phyloP scores from a whole-genome alignment of 2,113 vertebrate genomes.

The Cranoglanis bouderius region DNA sequence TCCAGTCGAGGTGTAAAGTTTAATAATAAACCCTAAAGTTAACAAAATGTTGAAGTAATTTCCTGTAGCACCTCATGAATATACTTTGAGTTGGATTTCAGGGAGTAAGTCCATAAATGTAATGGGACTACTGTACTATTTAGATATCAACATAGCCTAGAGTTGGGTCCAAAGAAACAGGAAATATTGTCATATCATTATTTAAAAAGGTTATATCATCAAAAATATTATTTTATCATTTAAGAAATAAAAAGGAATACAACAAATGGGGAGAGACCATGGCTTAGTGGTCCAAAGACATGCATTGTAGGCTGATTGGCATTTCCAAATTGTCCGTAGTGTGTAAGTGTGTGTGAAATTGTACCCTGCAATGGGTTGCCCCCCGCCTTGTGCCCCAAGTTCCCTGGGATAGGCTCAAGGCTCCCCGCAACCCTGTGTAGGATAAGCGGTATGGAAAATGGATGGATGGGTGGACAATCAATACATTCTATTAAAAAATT shows the following conservation, averaged over 20 bases:
- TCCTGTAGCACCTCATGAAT: constrained; percentile 17
- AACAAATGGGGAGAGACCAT: no score
- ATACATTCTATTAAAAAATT: background rate
- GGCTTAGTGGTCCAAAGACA: no score
- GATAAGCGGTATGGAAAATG: no score
- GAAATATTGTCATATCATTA: background rate
- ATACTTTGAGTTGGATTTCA: background rate
- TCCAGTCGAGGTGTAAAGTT: constrained; percentile 11
- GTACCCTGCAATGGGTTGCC: no score
- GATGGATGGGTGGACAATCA: background rate
- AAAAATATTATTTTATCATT: background rate
- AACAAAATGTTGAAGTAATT: background rate
- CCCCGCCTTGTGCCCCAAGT: no score
- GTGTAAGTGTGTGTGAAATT: no score
- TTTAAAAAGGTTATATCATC: background rate
- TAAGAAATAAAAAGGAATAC: background rate
- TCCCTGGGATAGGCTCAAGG: no score
- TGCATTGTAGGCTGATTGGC: no score
- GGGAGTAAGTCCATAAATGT: background rate
- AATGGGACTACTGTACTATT: background rate
- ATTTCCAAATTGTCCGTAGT: no score
- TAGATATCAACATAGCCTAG: background rate
- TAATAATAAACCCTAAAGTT: background rate
- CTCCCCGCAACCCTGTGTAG: no score
- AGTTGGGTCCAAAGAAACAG: background rate